Evolutionary conservation across 2,113 vertebrate species (phyloP), one percentile per base, ranked within the genome.

Genomic region (Otus sunia): DNA sequence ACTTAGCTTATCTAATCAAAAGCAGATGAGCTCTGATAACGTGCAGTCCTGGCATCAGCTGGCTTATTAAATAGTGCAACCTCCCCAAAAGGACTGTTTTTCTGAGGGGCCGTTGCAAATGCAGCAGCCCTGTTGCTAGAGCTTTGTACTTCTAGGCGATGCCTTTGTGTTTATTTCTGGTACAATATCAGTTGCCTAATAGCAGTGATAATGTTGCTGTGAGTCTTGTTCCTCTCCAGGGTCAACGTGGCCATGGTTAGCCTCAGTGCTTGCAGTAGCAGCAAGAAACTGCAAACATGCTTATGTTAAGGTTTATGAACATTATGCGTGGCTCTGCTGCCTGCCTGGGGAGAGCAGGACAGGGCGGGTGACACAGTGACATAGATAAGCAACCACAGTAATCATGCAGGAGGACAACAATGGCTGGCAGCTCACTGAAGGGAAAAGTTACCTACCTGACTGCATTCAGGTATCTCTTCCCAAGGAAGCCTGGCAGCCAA

Each of bases 261-360:
- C 76, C 71, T 92, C 34, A 7, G 37, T 47, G 39, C 49, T 90
- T 16, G 32, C 23, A 60, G 69, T 60, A 59, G 63, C 66, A 53
- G 26, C 10, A n/a, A 34, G 32, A 39, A 49, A 58, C 29, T 41
- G 21, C 1, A 5, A 39, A 32, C 9, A 8, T 3, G 20, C n/a
- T 56, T 63, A 34, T 41, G 56, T 32, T 62, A 39, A 32, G 37
- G 55, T 59, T 78, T 67, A 9, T 49, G 86, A 81, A 45, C 0
- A 0, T 74, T 69, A 5, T 11, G 5, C 0, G 0, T 64, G 50
- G 43, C 47, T 88, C 68, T 78, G 59, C 60, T 66, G 56, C 30
- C 62, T 86, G 53, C 30, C 21, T 21, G 37, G 62, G 63, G n/a
- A 74, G 29, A 78, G 56, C 37, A 49, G 56, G 36, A 29, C 32